A percentile compares a stretch with the other conserved stretches of the same genome.
Conservation (phyloP, 1,140 invertebrate genomes). For the Oedothorax gibbosus region DNA sequence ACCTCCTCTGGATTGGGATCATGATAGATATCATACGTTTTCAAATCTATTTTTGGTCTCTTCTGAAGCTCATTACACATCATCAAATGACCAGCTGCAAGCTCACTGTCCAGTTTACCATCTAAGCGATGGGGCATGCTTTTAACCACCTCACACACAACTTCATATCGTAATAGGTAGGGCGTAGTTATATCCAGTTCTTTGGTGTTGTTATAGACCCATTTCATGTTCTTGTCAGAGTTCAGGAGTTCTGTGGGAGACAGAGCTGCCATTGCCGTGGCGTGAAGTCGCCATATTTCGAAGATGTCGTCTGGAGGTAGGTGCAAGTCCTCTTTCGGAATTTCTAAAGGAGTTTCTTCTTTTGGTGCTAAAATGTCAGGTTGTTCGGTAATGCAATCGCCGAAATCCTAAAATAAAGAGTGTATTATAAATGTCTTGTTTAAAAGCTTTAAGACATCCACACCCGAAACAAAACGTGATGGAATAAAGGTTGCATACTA, state of each 20-base stretch:
- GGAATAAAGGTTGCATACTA: too few species aligned
- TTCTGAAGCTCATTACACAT: conserved; percentile 34
- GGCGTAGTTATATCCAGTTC: conserved; percentile 1
- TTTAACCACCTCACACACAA: conserved; percentile 18
- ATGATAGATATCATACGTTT: conserved; percentile 82
- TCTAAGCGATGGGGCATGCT: background rate
- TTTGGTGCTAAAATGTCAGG: background rate
- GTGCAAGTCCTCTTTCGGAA: background rate
- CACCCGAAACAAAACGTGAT: too few species aligned
- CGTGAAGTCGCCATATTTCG: conserved; percentile 41
- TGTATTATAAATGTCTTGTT: too few species aligned
- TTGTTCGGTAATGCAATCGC: background rate
- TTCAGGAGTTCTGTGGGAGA: background rate
- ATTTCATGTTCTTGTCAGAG: background rate
- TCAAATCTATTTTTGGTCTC: background rate
- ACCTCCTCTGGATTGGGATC: conserved; percentile 85
- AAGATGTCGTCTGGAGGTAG: conserved; percentile 17
- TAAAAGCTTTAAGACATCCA: too few species aligned
- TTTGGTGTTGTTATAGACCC: background rate
- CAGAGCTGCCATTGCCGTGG: conserved; percentile 6
- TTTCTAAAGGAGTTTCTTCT: background rate
- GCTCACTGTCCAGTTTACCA: background rate
- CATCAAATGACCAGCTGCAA: conserved; percentile 4
- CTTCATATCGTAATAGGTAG: conserved; percentile 34
- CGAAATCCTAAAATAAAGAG: background rate